Base-by-base conservation (phyloP, 2,113 vertebrate species). In the Chroicocephalus ridibundus region DNA sequence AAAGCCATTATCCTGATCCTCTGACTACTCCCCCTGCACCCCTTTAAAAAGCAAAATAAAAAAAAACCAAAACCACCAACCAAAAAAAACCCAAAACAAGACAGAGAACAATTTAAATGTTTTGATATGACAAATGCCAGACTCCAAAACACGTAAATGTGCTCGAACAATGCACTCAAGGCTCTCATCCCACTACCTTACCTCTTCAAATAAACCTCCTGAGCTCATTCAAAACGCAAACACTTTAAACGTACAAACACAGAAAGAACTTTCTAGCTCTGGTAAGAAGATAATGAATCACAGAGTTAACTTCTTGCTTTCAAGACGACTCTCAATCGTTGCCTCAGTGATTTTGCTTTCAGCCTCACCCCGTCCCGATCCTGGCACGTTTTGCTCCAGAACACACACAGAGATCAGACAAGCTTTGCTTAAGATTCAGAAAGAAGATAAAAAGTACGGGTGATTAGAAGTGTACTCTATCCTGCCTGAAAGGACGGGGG, bases 381-480 rank as follows among this genome's bases (percentile, higher is more conserved):
- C 83, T 58, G 82, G 69, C 5, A 2, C 9, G 54, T 89, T 94
- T 81, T 72, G 77, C 86, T 94, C 58, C 83, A 74, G 96, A 96
- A 96, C 96, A 95, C 96, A 96, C 95, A 93, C 31, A 68, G 49
- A 97, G 93, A 97, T 95, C 94, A 94, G 74, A 96, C 91, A 87
- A 57, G 40, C 40, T 88, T 51, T 82, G 75, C 93, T 74, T 54
- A n/a, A 92, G 94, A 94, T 97, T 82, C 65, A 89, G 66, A 84
- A 80, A 72, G 47, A 64, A 93, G 94, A 97, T 94, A 85, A 89
- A 86, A 92, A 89, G 34, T 49, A 82, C 0, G 1, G 6, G 46
- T 87, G 86, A 91, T 90, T 31, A 84, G 51, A 86, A 87, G 40
- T n/a, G 54, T 72, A 55, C 54, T 82, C 49, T 54, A 42, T 68